Percentiles rank a stretch among this genome's conserved stretches.
Evolutionary conservation across 2,888 invertebrate genomes (phyloP).

Genomic region (Eupithecia abbreviata): DNA sequence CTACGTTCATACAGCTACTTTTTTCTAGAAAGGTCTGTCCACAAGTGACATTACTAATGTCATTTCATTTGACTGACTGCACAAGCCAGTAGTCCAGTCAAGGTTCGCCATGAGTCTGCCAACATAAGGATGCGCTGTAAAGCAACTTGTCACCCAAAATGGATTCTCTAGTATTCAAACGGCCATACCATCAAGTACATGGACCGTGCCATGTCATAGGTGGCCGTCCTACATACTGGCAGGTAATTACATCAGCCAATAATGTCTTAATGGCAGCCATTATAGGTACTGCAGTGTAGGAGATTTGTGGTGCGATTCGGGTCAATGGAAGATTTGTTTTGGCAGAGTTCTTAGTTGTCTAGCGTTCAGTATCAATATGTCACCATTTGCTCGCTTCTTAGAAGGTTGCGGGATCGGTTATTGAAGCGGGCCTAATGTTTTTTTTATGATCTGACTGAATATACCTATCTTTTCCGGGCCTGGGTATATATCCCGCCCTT

Average conservation of each 20-base stretch:
- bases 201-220: constrained; percentile 36
- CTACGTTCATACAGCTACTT: neutral
- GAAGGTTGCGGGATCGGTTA: neutral
- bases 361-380: neutral
- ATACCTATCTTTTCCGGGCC: neutral
- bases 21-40: neutral
- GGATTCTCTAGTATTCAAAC: constrained; percentile 31
- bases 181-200: constrained; percentile 50
- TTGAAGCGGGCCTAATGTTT: neutral
- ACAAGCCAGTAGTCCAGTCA: no score
- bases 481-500: neutral
- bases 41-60: neutral
- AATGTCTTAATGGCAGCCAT: constrained; percentile 26
- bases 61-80: neutral
- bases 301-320: constrained; percentile 4
- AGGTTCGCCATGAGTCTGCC: neutral
- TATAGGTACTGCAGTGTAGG: neutral
- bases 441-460: neutral
- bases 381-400: neutral
- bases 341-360: neutral
- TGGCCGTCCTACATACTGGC: constrained; percentile 24
- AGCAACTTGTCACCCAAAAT: neutral
- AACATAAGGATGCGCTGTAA: neutral
- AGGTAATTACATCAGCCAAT: constrained; percentile 20
- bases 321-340: constrained; percentile 6